A percentile compares a stretch with the other conserved stretches of the same genome.
Conservation (phyloP, 2,113 vertebrate genomes). For the Hepsetus odoe region DNA sequence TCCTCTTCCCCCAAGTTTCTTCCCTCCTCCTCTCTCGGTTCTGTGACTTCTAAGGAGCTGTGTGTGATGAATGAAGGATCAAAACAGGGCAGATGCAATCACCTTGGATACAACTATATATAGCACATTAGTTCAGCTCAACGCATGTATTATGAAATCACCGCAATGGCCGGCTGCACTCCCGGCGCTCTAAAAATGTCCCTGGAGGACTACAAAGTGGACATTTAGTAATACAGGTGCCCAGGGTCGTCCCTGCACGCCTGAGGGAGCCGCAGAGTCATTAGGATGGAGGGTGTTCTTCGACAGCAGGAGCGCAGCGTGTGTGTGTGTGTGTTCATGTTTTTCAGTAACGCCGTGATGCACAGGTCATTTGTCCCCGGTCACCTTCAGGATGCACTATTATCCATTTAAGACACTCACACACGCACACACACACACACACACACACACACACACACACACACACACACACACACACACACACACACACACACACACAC, state of each 20-base stretch:
- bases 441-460: neutral
- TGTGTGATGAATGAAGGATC: constrained; percentile 50
- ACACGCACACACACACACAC: neutral
- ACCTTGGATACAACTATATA: constrained; percentile 53
- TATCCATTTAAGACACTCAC: neutral
- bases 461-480: neutral
- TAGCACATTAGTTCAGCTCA: constrained; percentile 32
- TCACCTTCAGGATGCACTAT: neutral
- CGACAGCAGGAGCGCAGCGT: neutral
- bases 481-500: neutral
- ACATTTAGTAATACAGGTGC: constrained; percentile 19
- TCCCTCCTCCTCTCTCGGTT: neutral
- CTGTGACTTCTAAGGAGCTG: neutral
- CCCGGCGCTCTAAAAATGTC: constrained; percentile 19
- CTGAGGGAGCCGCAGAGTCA: neutral
- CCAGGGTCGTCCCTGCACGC: neutral
- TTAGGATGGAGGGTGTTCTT: neutral
- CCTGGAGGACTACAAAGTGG: constrained; percentile 29
- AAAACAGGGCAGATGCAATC: constrained; percentile 50
- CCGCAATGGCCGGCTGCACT: neutral
- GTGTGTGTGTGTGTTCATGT: neutral
- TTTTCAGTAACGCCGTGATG: neutral
- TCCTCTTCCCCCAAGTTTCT: neutral
- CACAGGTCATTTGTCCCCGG: neutral
- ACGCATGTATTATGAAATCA: constrained; percentile 54